Evolutionary conservation across 2,888 invertebrate genomes (phyloP).

Genomic region (Nineta flava): DNA sequence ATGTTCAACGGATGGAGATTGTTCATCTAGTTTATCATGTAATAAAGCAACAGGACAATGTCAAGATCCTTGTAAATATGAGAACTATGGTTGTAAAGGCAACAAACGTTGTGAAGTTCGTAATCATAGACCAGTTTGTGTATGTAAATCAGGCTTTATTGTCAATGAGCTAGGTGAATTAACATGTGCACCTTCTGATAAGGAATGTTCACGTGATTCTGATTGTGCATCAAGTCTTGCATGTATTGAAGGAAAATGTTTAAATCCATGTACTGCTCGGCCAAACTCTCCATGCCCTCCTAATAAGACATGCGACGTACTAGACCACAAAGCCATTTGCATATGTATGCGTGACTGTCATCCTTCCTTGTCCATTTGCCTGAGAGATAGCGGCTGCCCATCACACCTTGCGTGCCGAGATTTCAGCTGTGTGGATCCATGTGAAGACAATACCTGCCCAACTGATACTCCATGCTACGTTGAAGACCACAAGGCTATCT

Average conservation of each 20-base stretch:
- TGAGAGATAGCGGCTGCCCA: slow-evolving; percentile 80
- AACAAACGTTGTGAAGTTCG: slow-evolving; percentile 82
- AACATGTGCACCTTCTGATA: slow-evolving; percentile 66
- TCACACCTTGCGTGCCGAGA: slow-evolving; percentile 70
- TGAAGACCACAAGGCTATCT: slow-evolving; percentile 86
- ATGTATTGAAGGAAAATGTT: slow-evolving; percentile 69
- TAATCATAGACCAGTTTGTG: slow-evolving; percentile 70
- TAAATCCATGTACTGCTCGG: slow-evolving; percentile 65
- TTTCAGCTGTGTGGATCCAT: slow-evolving; percentile 83
- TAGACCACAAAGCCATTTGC: slow-evolving; percentile 75
- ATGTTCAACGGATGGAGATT: slow-evolving; percentile 53
- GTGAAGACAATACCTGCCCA: slow-evolving; percentile 70
- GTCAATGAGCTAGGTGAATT: slow-evolving; percentile 77
- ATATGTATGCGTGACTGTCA: slow-evolving; percentile 77
- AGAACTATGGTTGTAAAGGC: slow-evolving; percentile 53
- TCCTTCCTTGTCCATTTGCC: slow-evolving; percentile 72
- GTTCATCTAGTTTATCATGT: slow-evolving; percentile 60
- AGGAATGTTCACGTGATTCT: slow-evolving; percentile 63
- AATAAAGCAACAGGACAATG: slow-evolving; percentile 54
- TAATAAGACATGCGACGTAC: slow-evolving; percentile 74
- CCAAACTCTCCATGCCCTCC: slow-evolving; percentile 51
- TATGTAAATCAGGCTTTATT: slow-evolving; percentile 77
- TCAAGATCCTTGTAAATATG: slow-evolving; percentile 59
- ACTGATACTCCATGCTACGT: slow-evolving; percentile 79
- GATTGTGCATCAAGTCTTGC: slow-evolving; percentile 78